Percentiles rank a stretch among this genome's conserved stretches.
Conservation (phyloP, 2,797 vertebrate genomes). For the Manis crassicaudata region DNA sequence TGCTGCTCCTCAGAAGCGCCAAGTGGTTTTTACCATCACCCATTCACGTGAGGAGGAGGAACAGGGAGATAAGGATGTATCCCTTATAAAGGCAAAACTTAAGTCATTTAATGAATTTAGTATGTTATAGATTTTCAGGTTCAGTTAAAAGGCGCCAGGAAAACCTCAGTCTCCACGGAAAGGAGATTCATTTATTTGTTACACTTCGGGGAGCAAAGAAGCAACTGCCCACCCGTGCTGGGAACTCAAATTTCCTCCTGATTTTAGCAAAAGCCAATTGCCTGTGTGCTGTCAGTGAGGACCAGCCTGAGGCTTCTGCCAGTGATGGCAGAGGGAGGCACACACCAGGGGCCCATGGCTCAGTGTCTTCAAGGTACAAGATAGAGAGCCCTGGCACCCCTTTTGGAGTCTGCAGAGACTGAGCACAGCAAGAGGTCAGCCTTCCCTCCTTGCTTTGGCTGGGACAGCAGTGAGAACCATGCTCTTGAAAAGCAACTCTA, state of each 20-base stretch:
- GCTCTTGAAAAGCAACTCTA: not conserved
- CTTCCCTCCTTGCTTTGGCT: no score
- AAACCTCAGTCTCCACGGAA: not conserved
- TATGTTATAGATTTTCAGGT: not conserved
- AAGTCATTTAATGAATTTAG: not conserved
- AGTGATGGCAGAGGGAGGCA: not conserved
- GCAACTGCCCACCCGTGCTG: not conserved
- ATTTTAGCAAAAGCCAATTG: not conserved
- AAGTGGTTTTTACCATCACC: no score
- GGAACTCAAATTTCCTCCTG: not conserved
- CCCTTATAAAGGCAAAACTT: not conserved
- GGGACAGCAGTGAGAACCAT: not conserved
- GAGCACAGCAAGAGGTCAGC: not conserved
- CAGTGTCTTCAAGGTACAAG: not conserved
- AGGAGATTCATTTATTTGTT: not conserved
- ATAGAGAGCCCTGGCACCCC: not conserved
- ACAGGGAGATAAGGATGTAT: not conserved
- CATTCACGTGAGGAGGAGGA: not conserved
- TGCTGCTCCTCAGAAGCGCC: not conserved
- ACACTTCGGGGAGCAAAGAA: not conserved
- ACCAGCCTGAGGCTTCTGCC: not conserved
- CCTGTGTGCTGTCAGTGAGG: not conserved
- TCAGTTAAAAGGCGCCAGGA: not conserved
- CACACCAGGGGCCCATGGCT: fast-evolving
- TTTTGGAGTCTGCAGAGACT: not conserved